phyloP scores from a whole-genome alignment of 2,113 vertebrate genomes.

The Cyphomyrus plagiostoma region DNA sequence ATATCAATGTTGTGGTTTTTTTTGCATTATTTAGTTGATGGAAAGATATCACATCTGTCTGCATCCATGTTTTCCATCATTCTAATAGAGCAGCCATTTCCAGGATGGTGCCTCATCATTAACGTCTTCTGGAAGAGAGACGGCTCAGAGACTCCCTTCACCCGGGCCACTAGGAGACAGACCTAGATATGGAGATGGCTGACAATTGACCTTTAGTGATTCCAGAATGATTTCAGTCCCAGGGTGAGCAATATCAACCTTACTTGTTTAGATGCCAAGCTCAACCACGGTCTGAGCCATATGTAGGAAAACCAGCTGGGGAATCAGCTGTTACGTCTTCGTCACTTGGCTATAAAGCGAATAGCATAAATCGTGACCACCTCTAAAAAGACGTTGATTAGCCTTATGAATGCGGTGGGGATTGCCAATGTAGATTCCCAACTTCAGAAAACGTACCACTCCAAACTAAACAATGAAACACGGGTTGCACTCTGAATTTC shows the following conservation, averaged over 20 bases:
- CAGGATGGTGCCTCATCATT: conserved; percentile 2
- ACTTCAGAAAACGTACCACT: not conserved
- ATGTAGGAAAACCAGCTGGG: not conserved
- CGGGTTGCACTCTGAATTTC: not conserved
- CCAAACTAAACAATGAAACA: not conserved
- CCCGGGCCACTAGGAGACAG: conserved; percentile 8
- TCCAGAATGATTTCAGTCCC: conserved; percentile 21
- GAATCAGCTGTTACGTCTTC: not conserved
- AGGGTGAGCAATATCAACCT: conserved; percentile 21
- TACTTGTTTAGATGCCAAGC: conserved; percentile 21
- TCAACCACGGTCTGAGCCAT: not conserved
- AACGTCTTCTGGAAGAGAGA: conserved; percentile 12
- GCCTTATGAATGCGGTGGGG: not conserved
- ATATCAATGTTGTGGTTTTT: not conserved
- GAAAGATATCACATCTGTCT: not conserved
- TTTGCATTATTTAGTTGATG: not conserved
- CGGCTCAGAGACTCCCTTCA: not conserved
- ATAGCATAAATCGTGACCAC: not conserved
- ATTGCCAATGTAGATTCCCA: not conserved
- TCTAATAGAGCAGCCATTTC: not conserved
- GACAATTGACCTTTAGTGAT: conserved; percentile 29
- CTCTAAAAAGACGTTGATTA: not conserved
- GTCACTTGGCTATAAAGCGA: not conserved
- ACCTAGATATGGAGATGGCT: conserved; percentile 18
- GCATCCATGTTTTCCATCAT: not conserved